These are phyloP conservation scores for Aleiodes sp. DNA, from an alignment of 1,140 invertebrate genomes.

Conservation along the genomic window DNA sequence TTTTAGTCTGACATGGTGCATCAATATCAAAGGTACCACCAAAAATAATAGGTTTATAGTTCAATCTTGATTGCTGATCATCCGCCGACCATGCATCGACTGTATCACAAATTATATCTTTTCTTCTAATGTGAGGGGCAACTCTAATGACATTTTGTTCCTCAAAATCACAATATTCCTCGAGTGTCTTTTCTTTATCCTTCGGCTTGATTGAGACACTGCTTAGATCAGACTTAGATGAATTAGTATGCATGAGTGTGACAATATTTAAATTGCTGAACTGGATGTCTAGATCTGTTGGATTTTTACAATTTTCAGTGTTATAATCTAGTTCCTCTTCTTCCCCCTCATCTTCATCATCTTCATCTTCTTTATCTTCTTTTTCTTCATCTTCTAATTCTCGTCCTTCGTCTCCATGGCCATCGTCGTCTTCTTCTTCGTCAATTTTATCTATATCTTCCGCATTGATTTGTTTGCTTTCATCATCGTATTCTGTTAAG, in stretches of 20 bases:
- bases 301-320: constrained; percentile 17
- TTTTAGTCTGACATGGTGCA: constrained; percentile 64
- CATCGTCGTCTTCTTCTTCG: background rate
- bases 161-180: constrained; percentile 60
- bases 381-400: background rate
- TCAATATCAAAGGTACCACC: constrained; percentile 86
- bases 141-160: constrained; percentile 60
- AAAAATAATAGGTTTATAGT: constrained; percentile 76
- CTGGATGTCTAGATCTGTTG: constrained; percentile 65
- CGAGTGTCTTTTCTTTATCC: constrained; percentile 44
- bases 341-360: background rate
- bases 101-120: constrained; percentile 70
- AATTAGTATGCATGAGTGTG: constrained; percentile 29
- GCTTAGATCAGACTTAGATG: no score
- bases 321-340: background rate
- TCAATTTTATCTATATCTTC: constrained; percentile 4
- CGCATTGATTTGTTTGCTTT: background rate
- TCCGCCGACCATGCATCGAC: constrained; percentile 69
- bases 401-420: background rate
- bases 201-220: constrained; percentile 31
- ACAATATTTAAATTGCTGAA: constrained; percentile 50
- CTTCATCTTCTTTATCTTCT: constrained; percentile 5
- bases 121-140: constrained; percentile 60
- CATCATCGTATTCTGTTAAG: constrained; percentile 18
- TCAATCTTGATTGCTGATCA: constrained; percentile 44